Conservation (phyloP, 2,888 invertebrate species). For the Limnephilus lunatus region DNA sequence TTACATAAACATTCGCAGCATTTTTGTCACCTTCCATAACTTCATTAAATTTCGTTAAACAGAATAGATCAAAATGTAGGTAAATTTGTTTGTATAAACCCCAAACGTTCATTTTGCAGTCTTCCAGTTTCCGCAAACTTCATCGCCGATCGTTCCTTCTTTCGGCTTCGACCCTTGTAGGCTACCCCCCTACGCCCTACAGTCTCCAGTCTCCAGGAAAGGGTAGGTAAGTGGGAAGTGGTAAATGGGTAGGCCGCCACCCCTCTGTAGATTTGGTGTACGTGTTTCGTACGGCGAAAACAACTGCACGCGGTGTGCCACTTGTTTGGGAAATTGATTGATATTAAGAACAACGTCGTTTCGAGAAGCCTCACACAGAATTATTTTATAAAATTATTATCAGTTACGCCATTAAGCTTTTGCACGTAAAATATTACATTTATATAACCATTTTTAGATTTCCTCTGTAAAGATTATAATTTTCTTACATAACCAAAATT, state of each 20-base stretch:
- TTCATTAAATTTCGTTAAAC: too few species aligned
- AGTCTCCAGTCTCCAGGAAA: neutral
- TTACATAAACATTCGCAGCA: too few species aligned
- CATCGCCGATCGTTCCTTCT: neutral
- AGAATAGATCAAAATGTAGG: too few species aligned
- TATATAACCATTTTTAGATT: neutral
- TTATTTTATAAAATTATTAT: neutral
- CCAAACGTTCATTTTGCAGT: too few species aligned
- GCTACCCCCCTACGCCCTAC: neutral
- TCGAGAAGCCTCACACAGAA: neutral
- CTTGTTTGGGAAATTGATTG: constrained; percentile 14
- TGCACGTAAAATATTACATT: neutral
- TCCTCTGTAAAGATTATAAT: neutral
- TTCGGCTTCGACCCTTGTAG: neutral
- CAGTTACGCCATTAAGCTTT: neutral
- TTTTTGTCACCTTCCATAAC: too few species aligned
- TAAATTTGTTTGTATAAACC: too few species aligned
- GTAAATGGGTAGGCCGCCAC: neutral
- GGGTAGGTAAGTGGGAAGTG: neutral
- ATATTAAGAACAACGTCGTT: neutral
- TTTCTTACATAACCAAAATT: neutral
- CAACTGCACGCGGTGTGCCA: constrained; percentile 29
- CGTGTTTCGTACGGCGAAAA: neutral
- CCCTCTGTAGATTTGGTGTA: constrained; percentile 29
- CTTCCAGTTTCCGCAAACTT: neutral